Conservation (phyloP, 2,888 invertebrate genomes). For the Cheilosia vulpina region DNA sequence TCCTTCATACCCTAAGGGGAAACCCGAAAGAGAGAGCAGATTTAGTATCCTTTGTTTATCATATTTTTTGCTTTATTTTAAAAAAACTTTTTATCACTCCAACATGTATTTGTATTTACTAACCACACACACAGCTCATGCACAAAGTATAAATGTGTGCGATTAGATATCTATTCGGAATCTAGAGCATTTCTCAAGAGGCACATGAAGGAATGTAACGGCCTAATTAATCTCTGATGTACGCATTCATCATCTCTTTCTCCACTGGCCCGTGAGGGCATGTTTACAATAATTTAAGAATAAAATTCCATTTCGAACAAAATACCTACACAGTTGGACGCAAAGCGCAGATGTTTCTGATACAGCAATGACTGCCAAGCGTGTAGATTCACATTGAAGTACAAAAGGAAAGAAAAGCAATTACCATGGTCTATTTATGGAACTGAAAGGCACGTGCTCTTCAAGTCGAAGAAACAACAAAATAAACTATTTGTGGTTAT, state of each 20-base stretch:
- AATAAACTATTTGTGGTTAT: background rate
- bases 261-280: conserved; percentile 2
- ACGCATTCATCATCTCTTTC: conserved; percentile 21
- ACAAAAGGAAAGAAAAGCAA: conserved; percentile 45
- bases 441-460: conserved; percentile 56
- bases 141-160: no score
- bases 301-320: conserved; percentile 34
- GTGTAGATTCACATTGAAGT: conserved; percentile 20
- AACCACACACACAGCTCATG: no score
- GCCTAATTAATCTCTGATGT: conserved; percentile 42
- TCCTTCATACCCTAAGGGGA: no score
- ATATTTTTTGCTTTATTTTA: no score
- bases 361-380: conserved; percentile 6
- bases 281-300: conserved; percentile 34
- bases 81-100: no score
- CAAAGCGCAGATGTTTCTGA: conserved; percentile 56
- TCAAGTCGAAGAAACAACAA: conserved; percentile 13
- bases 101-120: no score
- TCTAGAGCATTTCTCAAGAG: conserved; percentile 21
- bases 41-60: no score
- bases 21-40: no score
- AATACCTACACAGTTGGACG: conserved; percentile 20
- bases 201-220: conserved; percentile 23
- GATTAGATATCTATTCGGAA: conserved; percentile 20
- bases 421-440: conserved; percentile 62